Base-by-base conservation (phyloP, 2,797 vertebrate species). In the Phyllotis vaccarum region DNA sequence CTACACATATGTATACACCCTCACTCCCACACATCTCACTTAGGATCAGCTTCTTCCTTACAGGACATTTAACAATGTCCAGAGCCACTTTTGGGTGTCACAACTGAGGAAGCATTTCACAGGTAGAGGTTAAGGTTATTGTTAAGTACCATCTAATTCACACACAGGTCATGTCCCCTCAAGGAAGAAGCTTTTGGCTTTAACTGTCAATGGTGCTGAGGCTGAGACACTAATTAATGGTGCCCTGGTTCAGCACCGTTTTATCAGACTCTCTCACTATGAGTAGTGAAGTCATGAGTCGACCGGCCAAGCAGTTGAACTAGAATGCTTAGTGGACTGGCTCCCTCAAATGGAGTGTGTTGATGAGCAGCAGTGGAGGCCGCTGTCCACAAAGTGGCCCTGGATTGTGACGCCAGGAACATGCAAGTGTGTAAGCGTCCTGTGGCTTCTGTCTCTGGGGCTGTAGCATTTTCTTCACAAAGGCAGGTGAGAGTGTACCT, bases 81-180 rank as follows among this genome's bases (percentile, higher is more conserved):
- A 40, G 88, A 78, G 64, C 60, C 27, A 21, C 76, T 83, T 88
- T 68, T 9, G 27, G 56, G 64, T 87, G 29, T 87, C 21, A 16
- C 9, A 40, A 21, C 10, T 21, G 0, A 24, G 22, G 3, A 3
- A 22, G 13, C 29, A 13, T 89, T 46, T 54, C 66, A 37, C 52
- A 29, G 31, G 34, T 40, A 81, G 80, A 56, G 16, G 68, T 46
- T 56, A 54, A 74, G 29, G 54, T 46, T 46, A 5, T 11, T n/a
- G 2, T 29, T 86, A 86, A 79, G 27, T 5, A 60, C 19, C 29
- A 56, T 75, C 6, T 8, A 24, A 0, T 58, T 16, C 52, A 82
- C 58, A 93, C 52, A 82, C 58, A 93, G n/a, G 27, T 72, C 62
- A 92, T 78, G 58, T 6, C 4, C 43, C 72, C 75, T 24, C 62